Evolutionary conservation across 2,797 vertebrate species (phyloP), one percentile per base, ranked within the genome.

Genomic region (Apogon talboti): DNA sequence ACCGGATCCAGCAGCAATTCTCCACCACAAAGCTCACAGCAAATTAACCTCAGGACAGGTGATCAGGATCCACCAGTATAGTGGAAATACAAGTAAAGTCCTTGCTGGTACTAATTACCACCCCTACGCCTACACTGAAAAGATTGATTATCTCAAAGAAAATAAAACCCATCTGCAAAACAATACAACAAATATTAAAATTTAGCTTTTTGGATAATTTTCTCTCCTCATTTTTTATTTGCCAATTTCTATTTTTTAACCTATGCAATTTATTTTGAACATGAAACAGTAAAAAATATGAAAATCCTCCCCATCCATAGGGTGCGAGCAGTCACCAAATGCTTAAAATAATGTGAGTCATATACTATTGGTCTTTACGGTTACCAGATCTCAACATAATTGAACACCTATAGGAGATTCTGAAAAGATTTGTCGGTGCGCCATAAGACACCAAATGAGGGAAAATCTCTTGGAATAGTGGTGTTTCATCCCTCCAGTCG

Each of bases 31-130:
- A 86, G 79, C 91, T 84, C 82, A 85, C 81, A 79, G 76, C 76
- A 87, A 91, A 91, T 91, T 91, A 91, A 82, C 71, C 84, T 80
- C 74, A 64, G 78, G 78, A 83, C 88, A 90, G 87, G 86, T 92
- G 89, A 92, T 86, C 63, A 64, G 40, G 75, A 74, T 59, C 13
- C 13, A 41, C 45, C 1, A 11, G 74, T 57, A 71, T 35, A 51
- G 49, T 43, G 66, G 52, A 71, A 72, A 73, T 50, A 50, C 51
- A 59, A 64, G 69, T 57, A 68, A 64, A 35, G 33, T 35, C 33
- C 9, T 7, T 9, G 33, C 33, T 35, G 33, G 33, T 42, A 42
- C 19, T 60, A 37, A 78, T 64, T 35, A 52, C 67, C 74, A 75
- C 55, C 74, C 60, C 74, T 69, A 52, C 69, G 47, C 19, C 67